Percentiles rank a stretch among this genome's conserved stretches.
These are phyloP conservation scores for Tinamus major DNA, from an alignment of 2,797 vertebrate genomes.

Conservation along the genomic window DNA sequence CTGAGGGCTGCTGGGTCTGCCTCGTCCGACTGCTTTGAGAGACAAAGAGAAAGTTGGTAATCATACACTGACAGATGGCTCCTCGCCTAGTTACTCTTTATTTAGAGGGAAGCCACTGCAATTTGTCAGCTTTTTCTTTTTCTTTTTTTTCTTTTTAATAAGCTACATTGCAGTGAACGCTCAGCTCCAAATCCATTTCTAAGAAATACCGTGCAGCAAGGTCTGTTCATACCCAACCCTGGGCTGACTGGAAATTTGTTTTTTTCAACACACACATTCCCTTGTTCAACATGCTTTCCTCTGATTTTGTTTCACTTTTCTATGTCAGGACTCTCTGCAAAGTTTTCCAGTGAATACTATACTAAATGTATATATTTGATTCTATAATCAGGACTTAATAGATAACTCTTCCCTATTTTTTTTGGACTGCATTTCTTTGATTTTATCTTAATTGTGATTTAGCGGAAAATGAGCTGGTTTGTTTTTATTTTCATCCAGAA, in stretches of 20 bases:
- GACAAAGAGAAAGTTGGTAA: conserved; percentile 75
- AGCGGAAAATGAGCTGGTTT: background rate
- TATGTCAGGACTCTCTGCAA: background rate
- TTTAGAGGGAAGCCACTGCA: conserved; percentile 67
- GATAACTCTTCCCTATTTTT: background rate
- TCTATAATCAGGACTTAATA: background rate
- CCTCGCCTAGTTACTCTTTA: conserved; percentile 66
- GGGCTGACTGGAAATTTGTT: conserved; percentile 35
- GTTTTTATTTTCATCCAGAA: background rate
- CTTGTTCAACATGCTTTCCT: background rate
- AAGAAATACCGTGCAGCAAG: conserved; percentile 25
- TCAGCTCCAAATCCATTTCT: conserved; percentile 56
- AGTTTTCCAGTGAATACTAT: background rate
- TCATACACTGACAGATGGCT: conserved; percentile 73
- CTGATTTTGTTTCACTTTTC: background rate
- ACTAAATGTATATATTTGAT: background rate
- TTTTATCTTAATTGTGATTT: background rate
- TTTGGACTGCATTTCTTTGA: background rate
- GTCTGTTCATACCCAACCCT: conserved; percentile 48
- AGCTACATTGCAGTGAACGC: conserved; percentile 34
- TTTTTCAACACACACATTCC: conserved; percentile 5
- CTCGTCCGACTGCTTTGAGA: conserved; percentile 65
- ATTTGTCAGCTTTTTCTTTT: conserved; percentile 47
- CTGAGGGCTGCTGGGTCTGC: background rate
- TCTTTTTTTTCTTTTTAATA: background rate